These are phyloP conservation scores for Pseudeuparius sepicola DNA, from an alignment of 2,888 invertebrate species.

Conservation along the genomic window DNA sequence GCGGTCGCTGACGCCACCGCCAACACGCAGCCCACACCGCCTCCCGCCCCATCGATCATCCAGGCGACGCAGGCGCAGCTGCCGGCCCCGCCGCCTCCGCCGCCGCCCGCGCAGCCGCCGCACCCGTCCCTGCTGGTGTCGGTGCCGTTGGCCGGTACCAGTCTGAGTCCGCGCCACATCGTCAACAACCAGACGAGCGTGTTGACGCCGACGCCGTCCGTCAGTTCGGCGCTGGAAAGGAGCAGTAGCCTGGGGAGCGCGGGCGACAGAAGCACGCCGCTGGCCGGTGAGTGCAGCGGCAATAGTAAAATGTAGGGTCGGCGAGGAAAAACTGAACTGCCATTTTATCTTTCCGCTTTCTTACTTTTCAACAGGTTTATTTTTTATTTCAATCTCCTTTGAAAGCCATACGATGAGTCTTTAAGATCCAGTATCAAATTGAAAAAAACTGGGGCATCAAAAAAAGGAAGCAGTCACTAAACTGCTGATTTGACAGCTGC, in stretches of 20 bases:
- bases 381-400: too few species aligned
- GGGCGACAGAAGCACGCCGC: constrained; percentile 20
- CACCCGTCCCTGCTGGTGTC: constrained; percentile 47
- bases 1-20: constrained; percentile 15
- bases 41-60: constrained; percentile 23
- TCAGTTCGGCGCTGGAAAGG: constrained; percentile 15
- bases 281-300: too few species aligned
- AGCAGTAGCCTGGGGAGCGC: constrained; percentile 16
- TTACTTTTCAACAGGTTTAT: too few species aligned
- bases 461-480: too few species aligned
- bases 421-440: too few species aligned
- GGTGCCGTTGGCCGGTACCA: constrained; percentile 48
- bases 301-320: too few species aligned
- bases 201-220: constrained; percentile 23
- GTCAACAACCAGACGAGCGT: constrained; percentile 31
- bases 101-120: constrained; percentile 23
- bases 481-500: too few species aligned
- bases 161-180: constrained; percentile 34
- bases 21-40: constrained; percentile 17
- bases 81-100: constrained; percentile 20
- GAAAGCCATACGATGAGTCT: too few species aligned
- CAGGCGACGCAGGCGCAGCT: constrained; percentile 17
- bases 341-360: too few species aligned
- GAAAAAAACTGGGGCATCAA: too few species aligned
- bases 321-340: too few species aligned